Evolutionary conservation across 2,797 vertebrate genomes (phyloP), one percentile per base, ranked within the genome.

Genomic region (Hyperoplus lanceolatus): DNA sequence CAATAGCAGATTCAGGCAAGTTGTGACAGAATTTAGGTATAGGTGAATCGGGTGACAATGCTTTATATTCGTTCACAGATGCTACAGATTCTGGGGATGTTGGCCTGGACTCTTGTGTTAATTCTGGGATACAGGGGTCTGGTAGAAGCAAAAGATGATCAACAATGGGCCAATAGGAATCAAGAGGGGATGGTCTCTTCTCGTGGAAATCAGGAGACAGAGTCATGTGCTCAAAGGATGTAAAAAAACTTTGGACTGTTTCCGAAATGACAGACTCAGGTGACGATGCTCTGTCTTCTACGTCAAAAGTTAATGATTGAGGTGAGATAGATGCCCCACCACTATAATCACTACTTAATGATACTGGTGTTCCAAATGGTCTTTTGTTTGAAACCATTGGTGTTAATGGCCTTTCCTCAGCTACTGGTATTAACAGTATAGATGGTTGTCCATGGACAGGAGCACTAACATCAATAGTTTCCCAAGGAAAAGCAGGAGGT

Each of bases 381-480:
- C 38, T 90, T 75, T 81, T 91, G 66, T 95, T 94, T 71, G 93
- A 80, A 82, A 94, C 82, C 90, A 91, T 93, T 70, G 92, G 91
- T 2, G 89, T 92, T 69, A 91, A 83, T 29, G 89, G 87, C 65
- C 84, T 89, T 71, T 92, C 89, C 29, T 91, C 89, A 56, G 71
- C 51, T 69, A 88, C 80, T 71, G 76, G 42, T 71, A 56, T 42
- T 21, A 74, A 50, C 18, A 85, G 15, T 36, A 42, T 51, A 61
- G 55, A 60, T 29, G 45, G 1, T 50, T 82, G 74, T 2, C 43
- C 67, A 8, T 64, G 62, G 12, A 18, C 36, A 38, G 54, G 69
- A 55, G 63, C 16, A 15, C 14, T 53, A 38, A 14, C 49, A 60
- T 81, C 61, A 49, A 13, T 54, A 46, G 63, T 75, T 74, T 93